These are phyloP conservation scores for Mustelus asterias DNA, from an alignment of 2,113 vertebrate genomes.

Conservation along the genomic window DNA sequence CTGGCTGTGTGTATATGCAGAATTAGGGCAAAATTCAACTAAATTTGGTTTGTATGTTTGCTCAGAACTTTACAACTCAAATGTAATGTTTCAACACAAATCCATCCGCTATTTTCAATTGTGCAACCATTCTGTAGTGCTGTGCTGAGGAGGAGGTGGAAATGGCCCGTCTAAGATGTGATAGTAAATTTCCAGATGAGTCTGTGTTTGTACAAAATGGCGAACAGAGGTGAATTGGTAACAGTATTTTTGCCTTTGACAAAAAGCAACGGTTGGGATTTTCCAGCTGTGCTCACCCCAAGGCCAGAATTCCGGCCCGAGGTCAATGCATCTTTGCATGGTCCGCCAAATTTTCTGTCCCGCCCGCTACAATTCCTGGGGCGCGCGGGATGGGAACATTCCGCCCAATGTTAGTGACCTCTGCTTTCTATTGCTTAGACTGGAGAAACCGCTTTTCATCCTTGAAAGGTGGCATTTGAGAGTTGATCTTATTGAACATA, in stretches of 20 bases:
- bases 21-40: neutral
- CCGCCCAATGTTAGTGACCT: neutral
- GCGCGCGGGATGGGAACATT: no score
- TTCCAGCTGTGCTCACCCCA: no score
- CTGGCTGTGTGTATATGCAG: neutral
- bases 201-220: neutral
- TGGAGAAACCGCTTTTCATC: neutral
- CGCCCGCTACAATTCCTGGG: no score
- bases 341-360: no score
- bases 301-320: no score
- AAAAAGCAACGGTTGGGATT: neutral
- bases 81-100: neutral
- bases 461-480: neutral
- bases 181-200: neutral
- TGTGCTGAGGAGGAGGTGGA: neutral
- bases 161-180: neutral
- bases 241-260: no score
- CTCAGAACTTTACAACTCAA: neutral
- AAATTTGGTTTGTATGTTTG: neutral
- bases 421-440: neutral
- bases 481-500: neutral
- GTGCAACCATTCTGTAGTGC: neutral
- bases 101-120: neutral
- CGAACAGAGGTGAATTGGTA: neutral
- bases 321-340: no score